Evolutionary conservation across 2,113 vertebrate genomes (phyloP), one percentile per base, ranked within the genome.

Genomic region (Hippocampus mohnikei): DNA sequence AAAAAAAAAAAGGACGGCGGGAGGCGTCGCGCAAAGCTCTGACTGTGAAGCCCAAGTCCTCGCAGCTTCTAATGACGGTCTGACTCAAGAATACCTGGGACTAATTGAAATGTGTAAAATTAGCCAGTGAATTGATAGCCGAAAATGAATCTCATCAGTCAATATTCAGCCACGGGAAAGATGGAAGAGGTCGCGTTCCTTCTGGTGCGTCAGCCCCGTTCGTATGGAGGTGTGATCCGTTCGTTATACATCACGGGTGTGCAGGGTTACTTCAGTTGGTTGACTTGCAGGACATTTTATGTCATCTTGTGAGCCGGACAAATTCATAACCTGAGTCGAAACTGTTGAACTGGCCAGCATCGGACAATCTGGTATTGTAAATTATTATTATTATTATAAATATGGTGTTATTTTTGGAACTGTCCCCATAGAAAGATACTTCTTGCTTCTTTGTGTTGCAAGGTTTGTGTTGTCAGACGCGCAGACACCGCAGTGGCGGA

Each of bases 71-170:
- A 84, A 86, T 85, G 77, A 83, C 50, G 77, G 27, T 71, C 76
- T 62, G 56, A 21, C 9, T 66, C 72, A 73, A 72, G 77, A 83
- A 84, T 46, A 65, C 63, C 63, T 65, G 41, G 42, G 42, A 65
- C 42, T 65, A 65, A 65, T 65, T 65, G 42, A 65, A 65, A 65
- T 46, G 63, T 46, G 63, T 65, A 65, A 65, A 65, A 65, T 65
- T 65, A 65, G 63, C 42, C 41, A 10, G 41, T 18, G 63, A 65
- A 65, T 25, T 65, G 63, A 65, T 10, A 46, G 77, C 70, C 48
- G 62, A 79, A 88, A 90, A 89, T 86, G 74, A 87, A 89, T 88
- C 74, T 88, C 85, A 87, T 88, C 63, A 65, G 63, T 65, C 63
- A 65, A 65, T 44, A 65, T 52, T 82, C 68, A 55, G 69, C 79